Evolutionary conservation across 1,140 invertebrate species (phyloP).

Genomic region (Sipha flava): DNA sequence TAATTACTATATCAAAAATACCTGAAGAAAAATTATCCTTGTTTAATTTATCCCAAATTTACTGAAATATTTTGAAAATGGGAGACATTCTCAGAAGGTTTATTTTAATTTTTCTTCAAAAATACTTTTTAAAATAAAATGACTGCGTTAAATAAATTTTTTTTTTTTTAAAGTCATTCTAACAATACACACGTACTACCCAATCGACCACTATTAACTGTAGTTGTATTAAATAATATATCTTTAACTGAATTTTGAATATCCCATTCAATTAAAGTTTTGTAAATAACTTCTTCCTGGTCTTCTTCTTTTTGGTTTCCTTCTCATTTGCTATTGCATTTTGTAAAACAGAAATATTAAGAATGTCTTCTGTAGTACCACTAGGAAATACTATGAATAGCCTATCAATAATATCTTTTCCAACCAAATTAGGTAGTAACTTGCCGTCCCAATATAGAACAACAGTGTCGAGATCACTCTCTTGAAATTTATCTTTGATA

Average conservation of each 20-base stretch:
- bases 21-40: background rate
- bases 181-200: slow-evolving; percentile 3
- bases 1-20: too few species aligned
- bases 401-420: background rate
- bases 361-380: background rate
- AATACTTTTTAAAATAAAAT: background rate
- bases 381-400: slow-evolving; percentile 8
- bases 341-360: background rate
- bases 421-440: slow-evolving; percentile 33
- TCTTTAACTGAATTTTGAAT: background rate
- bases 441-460: slow-evolving; percentile 38
- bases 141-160: background rate
- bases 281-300: background rate
- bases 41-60: background rate
- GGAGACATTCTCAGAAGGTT: too few species aligned
- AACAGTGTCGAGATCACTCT: slow-evolving; percentile 5
- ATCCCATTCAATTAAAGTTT: background rate
- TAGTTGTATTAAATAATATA: slow-evolving; percentile 1
- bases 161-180: background rate
- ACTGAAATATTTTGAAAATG: background rate
- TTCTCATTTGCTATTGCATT: background rate
- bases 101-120: too few species aligned
- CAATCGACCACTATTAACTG: slow-evolving; percentile 3
- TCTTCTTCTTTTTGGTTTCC: too few species aligned
- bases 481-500: background rate